phyloP scores from a whole-genome alignment of 2,888 invertebrate genomes.

The Amphipoea oculea region DNA sequence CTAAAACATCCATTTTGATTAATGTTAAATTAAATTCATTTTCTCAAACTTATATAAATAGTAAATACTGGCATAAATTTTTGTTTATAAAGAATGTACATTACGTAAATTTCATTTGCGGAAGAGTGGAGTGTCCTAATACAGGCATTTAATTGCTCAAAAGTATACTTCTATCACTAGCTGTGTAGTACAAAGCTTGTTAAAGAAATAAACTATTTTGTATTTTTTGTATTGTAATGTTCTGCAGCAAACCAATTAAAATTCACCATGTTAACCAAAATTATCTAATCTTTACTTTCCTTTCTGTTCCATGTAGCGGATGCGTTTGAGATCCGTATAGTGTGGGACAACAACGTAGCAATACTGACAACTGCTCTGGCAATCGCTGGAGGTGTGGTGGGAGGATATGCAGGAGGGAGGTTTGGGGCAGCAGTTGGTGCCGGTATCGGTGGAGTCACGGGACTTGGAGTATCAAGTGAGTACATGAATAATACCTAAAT shows the following conservation, averaged over 20 bases:
- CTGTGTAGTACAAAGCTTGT: no score
- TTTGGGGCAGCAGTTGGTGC: conserved; percentile 82
- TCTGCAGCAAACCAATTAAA: background rate
- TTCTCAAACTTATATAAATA: no score
- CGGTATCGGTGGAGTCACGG: conserved; percentile 79
- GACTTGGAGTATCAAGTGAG: conserved; percentile 80
- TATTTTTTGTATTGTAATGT: background rate
- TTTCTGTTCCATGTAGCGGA: conserved; percentile 74
- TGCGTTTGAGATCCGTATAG: conserved; percentile 79
- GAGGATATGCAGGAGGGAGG: conserved; percentile 80
- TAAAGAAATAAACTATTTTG: no score
- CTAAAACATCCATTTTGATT: background rate
- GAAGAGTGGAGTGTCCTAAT: no score
- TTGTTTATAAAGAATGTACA: no score
- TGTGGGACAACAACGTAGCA: conserved; percentile 78
- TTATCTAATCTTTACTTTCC: background rate
- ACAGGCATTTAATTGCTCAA: no score
- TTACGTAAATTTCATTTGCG: no score
- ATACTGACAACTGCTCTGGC: conserved; percentile 77
- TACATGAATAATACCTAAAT: background rate
- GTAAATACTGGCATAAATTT: no score
- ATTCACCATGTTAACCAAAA: background rate
- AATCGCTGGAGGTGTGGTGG: conserved; percentile 79
- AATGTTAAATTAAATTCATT: no score
- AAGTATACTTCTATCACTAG: no score